phyloP scores from a whole-genome alignment of 2,888 invertebrate genomes.

The Cerceris ruficornis region DNA sequence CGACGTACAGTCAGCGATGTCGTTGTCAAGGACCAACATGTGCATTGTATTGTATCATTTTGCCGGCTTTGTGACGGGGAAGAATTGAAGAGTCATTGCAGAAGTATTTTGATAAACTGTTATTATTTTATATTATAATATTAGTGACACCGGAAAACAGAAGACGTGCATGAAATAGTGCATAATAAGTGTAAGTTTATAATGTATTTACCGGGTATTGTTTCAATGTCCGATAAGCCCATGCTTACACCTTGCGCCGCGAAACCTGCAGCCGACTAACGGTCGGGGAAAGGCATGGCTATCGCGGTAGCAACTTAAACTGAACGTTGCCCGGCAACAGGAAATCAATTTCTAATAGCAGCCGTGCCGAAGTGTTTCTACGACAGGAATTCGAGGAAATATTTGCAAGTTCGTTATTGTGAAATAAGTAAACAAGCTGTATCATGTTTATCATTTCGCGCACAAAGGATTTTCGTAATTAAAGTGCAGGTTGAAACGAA shows the following conservation, averaged over 20 bases:
- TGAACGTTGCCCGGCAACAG: slow-evolving; percentile 74
- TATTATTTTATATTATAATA: background rate
- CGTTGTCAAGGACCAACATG: too few species aligned
- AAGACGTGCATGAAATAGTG: slow-evolving; percentile 30
- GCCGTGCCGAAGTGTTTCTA: slow-evolving; percentile 48
- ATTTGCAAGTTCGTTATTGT: slow-evolving; percentile 18
- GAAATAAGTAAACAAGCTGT: too few species aligned
- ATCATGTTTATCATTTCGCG: too few species aligned
- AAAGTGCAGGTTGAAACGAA: too few species aligned
- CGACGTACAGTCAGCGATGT: too few species aligned
- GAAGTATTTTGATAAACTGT: background rate
- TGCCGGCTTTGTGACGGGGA: background rate
- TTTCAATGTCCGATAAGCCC: slow-evolving; percentile 76
- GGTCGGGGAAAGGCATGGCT: slow-evolving; percentile 69
- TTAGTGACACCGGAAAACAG: background rate
- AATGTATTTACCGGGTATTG: slow-evolving; percentile 74
- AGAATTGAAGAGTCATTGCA: background rate
- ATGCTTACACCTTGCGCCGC: slow-evolving; percentile 74
- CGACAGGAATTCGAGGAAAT: slow-evolving; percentile 54
- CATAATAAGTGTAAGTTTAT: slow-evolving; percentile 22
- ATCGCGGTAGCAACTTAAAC: slow-evolving; percentile 72
- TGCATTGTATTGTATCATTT: background rate
- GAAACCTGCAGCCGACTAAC: slow-evolving; percentile 73
- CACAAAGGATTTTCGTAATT: too few species aligned
- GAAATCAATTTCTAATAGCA: slow-evolving; percentile 77